phyloP scores from a whole-genome alignment of 2,113 vertebrate species.

The Cervus canadensis region DNA sequence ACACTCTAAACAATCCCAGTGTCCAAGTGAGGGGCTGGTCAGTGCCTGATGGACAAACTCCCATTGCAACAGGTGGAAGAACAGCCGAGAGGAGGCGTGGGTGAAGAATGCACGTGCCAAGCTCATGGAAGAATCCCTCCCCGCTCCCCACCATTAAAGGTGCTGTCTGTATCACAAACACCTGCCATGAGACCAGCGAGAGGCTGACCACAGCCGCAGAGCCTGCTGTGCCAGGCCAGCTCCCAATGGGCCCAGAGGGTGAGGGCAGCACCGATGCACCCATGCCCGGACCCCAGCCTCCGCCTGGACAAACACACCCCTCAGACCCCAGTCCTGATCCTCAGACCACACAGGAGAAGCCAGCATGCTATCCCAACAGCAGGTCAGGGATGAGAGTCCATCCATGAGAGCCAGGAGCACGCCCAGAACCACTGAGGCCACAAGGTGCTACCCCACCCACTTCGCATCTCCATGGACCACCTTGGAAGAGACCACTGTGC shows the following conservation, averaged over 20 bases:
- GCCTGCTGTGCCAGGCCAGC: neutral
- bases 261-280: neutral
- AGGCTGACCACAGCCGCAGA: neutral
- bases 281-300: neutral
- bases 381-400: neutral
- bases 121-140: neutral
- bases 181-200: neutral
- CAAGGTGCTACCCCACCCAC: neutral
- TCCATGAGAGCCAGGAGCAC: neutral
- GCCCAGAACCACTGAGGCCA: neutral
- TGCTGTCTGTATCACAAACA: neutral
- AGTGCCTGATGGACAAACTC: neutral
- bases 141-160: neutral
- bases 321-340: neutral
- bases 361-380: neutral
- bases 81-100: rapidly evolving
- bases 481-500: neutral
- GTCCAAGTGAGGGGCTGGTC: neutral
- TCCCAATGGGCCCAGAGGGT: neutral
- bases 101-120: rapidly evolving
- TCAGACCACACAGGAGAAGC: neutral
- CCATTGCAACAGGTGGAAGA: rapidly evolving
- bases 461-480: neutral
- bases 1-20: neutral
- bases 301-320: rapidly evolving